Evolutionary conservation across 2,113 vertebrate species (phyloP), one percentile per base, ranked within the genome.

Genomic region (Gymnocephalus cernua): DNA sequence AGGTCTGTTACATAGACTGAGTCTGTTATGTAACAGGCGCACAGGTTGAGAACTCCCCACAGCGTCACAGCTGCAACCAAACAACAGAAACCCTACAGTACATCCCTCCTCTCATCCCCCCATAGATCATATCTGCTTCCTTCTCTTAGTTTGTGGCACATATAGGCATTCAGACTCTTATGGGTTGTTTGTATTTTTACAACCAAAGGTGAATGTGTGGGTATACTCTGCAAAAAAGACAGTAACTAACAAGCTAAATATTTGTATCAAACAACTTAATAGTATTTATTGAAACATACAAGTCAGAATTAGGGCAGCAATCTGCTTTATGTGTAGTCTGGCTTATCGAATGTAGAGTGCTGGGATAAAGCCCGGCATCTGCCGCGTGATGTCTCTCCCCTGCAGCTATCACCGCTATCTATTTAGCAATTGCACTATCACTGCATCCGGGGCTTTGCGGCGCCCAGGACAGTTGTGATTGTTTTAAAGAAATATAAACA

Each of bases 11-110:
- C 87, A 87, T 66, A 50, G 70, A 76, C 88, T 90, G 86, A 93
- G 86, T 82, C 72, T 54, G 84, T 94, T 93, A 93, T 41, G 71
- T 92, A 94, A 95, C 27, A 44, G 41, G 51, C 61, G 19, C 82
- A 84, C 84, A 88, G 83, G 82, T 87, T 89, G 57, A 89, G 87
- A 86, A 88, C 72, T 84, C 85, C 88, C 85, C 75, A 53, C 74
- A 78, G 86, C 73, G 0, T 77, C 83, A 78, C 82, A 83, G 81
- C 85, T 89, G 79, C 74, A 75, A 3, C 72, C 47, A 45, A 59
- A 86, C 76, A 80, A 63, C 58, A 88, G 58, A 84, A 59, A 82
- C 70, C 16, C 44, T 3, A 25, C 69, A 66, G 75, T 51, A 38
- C 74, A 70, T 64, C 72, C 7, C 53, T 48, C 48, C 73, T 62